phyloP scores from a whole-genome alignment of 2,113 vertebrate genomes.

The Labeo catla region DNA sequence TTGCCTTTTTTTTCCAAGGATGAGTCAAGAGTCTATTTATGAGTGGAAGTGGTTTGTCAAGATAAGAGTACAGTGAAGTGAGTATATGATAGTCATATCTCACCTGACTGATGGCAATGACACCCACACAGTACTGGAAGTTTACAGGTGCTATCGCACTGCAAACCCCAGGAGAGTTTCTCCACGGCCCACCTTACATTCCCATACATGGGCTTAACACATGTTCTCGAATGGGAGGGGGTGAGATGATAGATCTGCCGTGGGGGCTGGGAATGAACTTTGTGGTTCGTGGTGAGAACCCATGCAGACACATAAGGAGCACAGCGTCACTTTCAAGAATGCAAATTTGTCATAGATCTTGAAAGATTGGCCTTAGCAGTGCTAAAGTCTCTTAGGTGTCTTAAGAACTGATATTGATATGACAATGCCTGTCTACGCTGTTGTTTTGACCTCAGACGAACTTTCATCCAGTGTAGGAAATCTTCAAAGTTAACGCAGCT shows the following conservation, averaged over 20 bases:
- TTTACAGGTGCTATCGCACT: conserved; percentile 36
- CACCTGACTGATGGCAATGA: conserved; percentile 57
- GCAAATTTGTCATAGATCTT: conserved; percentile 12
- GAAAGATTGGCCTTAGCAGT: not conserved
- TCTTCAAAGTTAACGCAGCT: conserved; percentile 7
- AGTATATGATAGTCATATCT: conserved; percentile 59
- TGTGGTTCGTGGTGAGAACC: conserved; percentile 46
- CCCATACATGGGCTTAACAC: conserved; percentile 49
- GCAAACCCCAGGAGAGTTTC: conserved; percentile 48
- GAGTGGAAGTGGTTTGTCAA: conserved; percentile 43
- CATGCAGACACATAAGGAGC: not conserved
- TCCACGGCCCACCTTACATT: conserved; percentile 55
- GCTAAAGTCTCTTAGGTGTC: not conserved
- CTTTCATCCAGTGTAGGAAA: conserved; percentile 1
- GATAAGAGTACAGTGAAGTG: conserved; percentile 53
- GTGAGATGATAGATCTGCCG: conserved; percentile 26
- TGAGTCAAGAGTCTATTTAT: conserved; percentile 51
- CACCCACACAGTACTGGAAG: conserved; percentile 57
- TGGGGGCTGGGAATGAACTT: conserved; percentile 34
- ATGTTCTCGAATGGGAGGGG: conserved; percentile 11
- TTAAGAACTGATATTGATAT: conserved; percentile 5
- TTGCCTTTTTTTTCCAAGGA: conserved; percentile 23
- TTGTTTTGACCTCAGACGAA: conserved; percentile 19
- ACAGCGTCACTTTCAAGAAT: conserved; percentile 37
- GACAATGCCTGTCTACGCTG: not conserved